Percentiles rank a stretch among this genome's conserved stretches.
Conservation (phyloP, 2,888 invertebrate species). For the Adelphocoris suturalis region DNA sequence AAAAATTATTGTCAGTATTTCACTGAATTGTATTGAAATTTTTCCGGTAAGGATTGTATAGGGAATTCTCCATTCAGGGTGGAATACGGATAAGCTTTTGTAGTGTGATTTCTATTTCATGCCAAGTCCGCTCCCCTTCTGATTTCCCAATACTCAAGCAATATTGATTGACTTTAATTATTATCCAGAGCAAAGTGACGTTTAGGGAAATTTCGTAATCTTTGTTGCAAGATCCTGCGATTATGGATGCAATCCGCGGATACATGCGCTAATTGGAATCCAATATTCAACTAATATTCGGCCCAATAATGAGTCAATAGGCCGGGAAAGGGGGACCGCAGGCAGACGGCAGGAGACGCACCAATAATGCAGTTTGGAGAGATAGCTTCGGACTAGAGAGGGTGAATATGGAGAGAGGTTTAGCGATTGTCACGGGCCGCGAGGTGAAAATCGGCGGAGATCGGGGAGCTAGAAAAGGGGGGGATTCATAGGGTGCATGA, state of each 20-base stretch:
- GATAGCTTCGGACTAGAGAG: background rate
- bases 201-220: background rate
- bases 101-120: no score
- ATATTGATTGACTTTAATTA: no score
- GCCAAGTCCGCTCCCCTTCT: no score
- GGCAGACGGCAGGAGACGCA: background rate
- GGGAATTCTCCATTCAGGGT: no score
- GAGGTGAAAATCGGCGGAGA: constrained; percentile 30
- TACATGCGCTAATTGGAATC: constrained; percentile 66
- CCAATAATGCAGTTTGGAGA: constrained; percentile 36
- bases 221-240: constrained; percentile 6
- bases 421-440: background rate
- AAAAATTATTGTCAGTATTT: no score
- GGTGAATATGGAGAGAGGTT: background rate
- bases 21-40: no score
- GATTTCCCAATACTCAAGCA: no score
- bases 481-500: constrained; percentile 3
- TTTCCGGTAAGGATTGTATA: no score
- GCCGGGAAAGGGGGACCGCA: background rate
- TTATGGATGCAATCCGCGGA: constrained; percentile 3
- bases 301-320: constrained; percentile 74
- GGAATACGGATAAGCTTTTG: no score
- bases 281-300: constrained; percentile 73
- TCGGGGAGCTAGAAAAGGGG: background rate
- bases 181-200: background rate